Conservation (phyloP, 2,797 vertebrate species). For the Malacoctenus gilli region DNA sequence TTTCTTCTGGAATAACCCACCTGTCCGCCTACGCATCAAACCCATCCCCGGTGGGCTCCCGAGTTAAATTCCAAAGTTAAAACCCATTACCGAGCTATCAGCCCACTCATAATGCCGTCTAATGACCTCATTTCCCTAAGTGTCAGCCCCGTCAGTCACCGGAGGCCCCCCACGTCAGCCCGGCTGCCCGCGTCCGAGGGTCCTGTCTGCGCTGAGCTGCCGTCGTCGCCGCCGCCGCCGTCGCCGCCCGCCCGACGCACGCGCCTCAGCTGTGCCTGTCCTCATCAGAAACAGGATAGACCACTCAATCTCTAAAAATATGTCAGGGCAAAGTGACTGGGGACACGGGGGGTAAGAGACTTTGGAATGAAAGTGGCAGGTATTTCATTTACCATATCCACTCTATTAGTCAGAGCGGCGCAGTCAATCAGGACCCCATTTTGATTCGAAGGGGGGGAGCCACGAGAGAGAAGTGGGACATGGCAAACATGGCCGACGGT, state of each 20-base stretch:
- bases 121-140: constrained; percentile 97
- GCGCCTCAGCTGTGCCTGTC: constrained; percentile 51
- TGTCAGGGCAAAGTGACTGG: constrained; percentile 84
- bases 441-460: constrained; percentile 81
- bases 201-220: constrained; percentile 68
- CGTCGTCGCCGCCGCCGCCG: constrained; percentile 21
- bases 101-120: constrained; percentile 89
- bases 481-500: constrained; percentile 80
- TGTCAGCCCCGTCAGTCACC: constrained; percentile 83
- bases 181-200: constrained; percentile 61
- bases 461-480: constrained; percentile 80
- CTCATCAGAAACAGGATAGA: constrained; percentile 76
- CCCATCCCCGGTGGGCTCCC: constrained; percentile 85
- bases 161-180: constrained; percentile 64
- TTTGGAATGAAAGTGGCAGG: constrained; percentile 81
- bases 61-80: constrained; percentile 93
- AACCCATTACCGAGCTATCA: constrained; percentile 95
- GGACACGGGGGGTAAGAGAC: constrained; percentile 74
- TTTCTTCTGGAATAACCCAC: constrained; percentile 81
- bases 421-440: constrained; percentile 83
- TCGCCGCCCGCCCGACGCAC: constrained; percentile 9
- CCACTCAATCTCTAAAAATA: constrained; percentile 83
- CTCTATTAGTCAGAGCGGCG: constrained; percentile 84
- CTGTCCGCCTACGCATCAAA: constrained; percentile 85
- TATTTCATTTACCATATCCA: constrained; percentile 88